Evolutionary conservation across 2,797 vertebrate genomes (phyloP).

Genomic region (Dipus sagitta): DNA sequence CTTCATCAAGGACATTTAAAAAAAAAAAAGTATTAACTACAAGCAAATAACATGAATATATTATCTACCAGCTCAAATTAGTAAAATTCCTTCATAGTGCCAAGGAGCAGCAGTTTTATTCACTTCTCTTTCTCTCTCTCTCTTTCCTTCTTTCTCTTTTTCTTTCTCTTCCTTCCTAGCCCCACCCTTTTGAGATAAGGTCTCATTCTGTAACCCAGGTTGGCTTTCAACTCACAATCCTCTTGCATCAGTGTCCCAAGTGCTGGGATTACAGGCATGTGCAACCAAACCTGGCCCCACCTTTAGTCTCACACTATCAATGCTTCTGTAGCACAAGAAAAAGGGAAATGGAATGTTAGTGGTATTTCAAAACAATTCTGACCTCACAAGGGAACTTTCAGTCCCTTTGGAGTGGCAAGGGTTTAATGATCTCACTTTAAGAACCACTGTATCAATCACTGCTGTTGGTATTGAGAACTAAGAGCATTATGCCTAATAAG

Average conservation of each 20-base stretch:
- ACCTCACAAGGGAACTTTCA: neutral
- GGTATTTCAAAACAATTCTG: constrained; percentile 46
- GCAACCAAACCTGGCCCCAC: neutral
- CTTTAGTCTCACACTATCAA: neutral
- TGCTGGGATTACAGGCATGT: too few species aligned
- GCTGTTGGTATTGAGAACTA: neutral
- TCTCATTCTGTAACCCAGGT: neutral
- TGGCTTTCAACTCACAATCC: too few species aligned
- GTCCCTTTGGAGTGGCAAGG: neutral
- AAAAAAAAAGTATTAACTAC: neutral
- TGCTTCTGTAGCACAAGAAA: constrained; percentile 5
- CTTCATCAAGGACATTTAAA: constrained; percentile 27
- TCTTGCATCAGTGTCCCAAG: too few species aligned
- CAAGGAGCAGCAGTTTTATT: constrained; percentile 17
- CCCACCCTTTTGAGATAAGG: neutral
- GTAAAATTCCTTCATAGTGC: neutral
- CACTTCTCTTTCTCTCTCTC: neutral
- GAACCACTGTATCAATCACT: constrained; percentile 21
- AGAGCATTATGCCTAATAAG: constrained; percentile 29
- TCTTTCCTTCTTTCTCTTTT: neutral
- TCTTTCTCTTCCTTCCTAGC: too few species aligned
- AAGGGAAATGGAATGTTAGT: constrained; percentile 1
- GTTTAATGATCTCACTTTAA: neutral
- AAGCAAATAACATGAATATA: neutral
- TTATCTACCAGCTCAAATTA: neutral